These are phyloP conservation scores for Tipula confusa DNA, from an alignment of 2,888 invertebrate genomes.

Conservation along the genomic window DNA sequence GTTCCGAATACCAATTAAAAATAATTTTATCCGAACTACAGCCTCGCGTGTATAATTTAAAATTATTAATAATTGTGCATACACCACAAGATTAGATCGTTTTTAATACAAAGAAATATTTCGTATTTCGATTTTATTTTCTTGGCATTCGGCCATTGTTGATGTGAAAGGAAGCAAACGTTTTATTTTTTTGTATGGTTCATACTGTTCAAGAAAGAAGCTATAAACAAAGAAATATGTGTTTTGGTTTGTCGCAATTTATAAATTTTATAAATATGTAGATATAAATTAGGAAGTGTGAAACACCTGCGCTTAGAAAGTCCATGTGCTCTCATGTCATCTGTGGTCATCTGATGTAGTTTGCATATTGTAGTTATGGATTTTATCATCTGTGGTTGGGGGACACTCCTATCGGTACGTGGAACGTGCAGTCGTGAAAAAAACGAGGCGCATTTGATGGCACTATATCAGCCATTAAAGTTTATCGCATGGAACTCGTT, in stretches of 20 bases:
- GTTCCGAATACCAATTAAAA: too few species aligned
- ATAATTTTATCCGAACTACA: neutral
- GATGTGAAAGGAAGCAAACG: neutral
- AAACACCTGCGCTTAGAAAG: neutral
- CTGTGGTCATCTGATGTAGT: too few species aligned
- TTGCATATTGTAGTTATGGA: neutral
- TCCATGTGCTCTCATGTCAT: neutral
- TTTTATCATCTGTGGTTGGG: too few species aligned
- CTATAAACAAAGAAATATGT: neutral
- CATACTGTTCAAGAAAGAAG: neutral
- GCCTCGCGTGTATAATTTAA: too few species aligned
- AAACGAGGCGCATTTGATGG: too few species aligned
- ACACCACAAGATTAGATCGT: neutral
- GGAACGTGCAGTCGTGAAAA: too few species aligned
- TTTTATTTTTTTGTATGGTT: neutral
- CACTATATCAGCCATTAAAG: too few species aligned
- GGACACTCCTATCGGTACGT: too few species aligned
- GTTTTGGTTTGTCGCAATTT: neutral
- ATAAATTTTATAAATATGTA: too few species aligned
- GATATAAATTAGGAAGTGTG: neutral
- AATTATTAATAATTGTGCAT: neutral
- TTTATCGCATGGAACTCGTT: too few species aligned
- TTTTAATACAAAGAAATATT: neutral
- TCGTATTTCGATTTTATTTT: neutral
- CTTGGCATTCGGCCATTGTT: neutral